phyloP scores from a whole-genome alignment of 2,888 invertebrate species.

The Drosophila mercatorum region DNA sequence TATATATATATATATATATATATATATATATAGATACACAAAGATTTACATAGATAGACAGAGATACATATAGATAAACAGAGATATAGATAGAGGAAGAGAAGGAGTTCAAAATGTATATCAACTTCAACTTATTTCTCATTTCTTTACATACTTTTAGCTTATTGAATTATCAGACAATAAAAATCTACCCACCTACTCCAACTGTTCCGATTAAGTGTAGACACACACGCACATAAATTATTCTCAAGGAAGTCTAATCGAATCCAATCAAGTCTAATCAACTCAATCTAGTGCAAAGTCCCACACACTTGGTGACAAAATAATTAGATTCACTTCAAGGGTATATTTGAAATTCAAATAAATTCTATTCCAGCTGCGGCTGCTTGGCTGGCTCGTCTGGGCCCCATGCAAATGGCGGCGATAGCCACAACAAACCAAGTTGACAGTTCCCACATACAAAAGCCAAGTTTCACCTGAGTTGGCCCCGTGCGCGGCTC shows the following conservation, averaged over 20 bases:
- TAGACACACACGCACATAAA: neutral
- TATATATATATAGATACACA: neutral
- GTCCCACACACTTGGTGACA: neutral
- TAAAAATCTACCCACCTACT: too few species aligned
- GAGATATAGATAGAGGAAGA: neutral
- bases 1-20: too few species aligned
- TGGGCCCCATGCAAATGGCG: conserved; percentile 23
- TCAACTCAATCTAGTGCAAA: neutral
- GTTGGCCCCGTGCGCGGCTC: conserved; percentile 16
- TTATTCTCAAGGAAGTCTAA: neutral
- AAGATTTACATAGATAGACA: neutral
- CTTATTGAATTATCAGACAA: neutral
- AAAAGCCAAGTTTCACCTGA: conserved; percentile 30
- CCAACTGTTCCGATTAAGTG: neutral
- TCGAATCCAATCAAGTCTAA: neutral
- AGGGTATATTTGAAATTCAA: conserved; percentile 8
- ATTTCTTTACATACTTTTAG: neutral
- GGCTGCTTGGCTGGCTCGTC: conserved; percentile 17
- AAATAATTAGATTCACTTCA: conserved; percentile 5
- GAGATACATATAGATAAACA: neutral
- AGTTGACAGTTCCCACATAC: conserved; percentile 45
- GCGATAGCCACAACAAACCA: conserved; percentile 39
- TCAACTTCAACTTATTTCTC: neutral
- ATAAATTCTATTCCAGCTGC: conserved; percentile 42
- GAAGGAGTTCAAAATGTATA: neutral